Evolutionary conservation across 2,888 invertebrate genomes (phyloP).

Genomic region (Sclerodermus sp.): DNA sequence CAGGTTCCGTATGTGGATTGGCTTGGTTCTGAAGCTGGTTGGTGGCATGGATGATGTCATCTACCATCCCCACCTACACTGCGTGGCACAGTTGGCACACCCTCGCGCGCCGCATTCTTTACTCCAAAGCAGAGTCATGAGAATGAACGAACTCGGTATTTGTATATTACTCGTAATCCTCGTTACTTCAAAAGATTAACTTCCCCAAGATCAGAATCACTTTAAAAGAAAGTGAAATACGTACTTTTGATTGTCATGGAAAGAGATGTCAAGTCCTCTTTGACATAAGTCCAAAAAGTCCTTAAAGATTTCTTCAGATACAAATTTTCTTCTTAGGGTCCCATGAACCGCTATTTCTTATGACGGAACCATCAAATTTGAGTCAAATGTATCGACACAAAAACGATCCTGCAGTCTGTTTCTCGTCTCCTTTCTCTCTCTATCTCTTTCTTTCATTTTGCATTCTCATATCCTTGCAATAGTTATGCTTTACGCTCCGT

Average conservation of each 20-base stretch:
- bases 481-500: too few relatives aligned
- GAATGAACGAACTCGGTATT: constrained; percentile 59
- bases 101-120: constrained; percentile 58
- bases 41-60: constrained; percentile 57
- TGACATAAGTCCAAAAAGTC: constrained; percentile 15
- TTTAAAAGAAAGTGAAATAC: constrained; percentile 20
- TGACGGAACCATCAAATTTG: constrained; percentile 23
- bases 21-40: constrained; percentile 56
- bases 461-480: too few relatives aligned
- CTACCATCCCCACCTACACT: constrained; percentile 57
- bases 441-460: too few relatives aligned
- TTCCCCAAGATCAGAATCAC: constrained; percentile 38
- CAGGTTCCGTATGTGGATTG: constrained; percentile 57
- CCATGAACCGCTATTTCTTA: constrained; percentile 17
- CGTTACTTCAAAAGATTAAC: constrained; percentile 55
- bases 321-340: constrained; percentile 20
- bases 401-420: constrained; percentile 15
- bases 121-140: constrained; percentile 59
- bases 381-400: constrained; percentile 30
- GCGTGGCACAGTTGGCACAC: constrained; percentile 57
- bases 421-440: too few relatives aligned
- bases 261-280: constrained; percentile 7
- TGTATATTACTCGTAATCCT: constrained; percentile 59
- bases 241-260: constrained; percentile 10
- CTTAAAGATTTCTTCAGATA: constrained; percentile 13